Percentiles rank a stretch among this genome's conserved stretches.
phyloP scores from a whole-genome alignment of 2,113 vertebrate species.

The Oxygymnocypris stewartii region DNA sequence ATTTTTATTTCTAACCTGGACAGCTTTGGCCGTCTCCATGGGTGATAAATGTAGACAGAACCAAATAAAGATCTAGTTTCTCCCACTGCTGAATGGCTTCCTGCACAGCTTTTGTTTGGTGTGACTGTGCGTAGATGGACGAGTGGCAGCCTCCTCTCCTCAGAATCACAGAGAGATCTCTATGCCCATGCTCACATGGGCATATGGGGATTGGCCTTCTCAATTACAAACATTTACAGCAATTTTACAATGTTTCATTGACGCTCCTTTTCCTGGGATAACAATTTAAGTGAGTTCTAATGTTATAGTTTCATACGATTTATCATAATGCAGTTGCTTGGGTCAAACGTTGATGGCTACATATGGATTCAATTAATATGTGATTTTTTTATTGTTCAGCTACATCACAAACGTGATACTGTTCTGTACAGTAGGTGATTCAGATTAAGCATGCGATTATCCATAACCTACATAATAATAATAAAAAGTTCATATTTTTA shows the following conservation, averaged over 20 bases:
- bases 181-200: too few species aligned
- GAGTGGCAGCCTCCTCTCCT: slow-evolving; percentile 12
- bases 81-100: slow-evolving; percentile 30
- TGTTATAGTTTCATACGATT: background rate
- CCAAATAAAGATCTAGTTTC: slow-evolving; percentile 54
- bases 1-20: slow-evolving; percentile 31
- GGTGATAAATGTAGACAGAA: slow-evolving; percentile 52
- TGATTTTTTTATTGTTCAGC: background rate
- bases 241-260: background rate
- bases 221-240: background rate
- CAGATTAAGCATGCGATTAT: background rate
- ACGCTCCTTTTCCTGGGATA: background rate
- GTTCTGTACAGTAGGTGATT: background rate
- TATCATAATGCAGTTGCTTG: background rate
- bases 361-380: background rate
- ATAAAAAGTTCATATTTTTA: background rate
- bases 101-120: slow-evolving; percentile 43
- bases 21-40: slow-evolving; percentile 41
- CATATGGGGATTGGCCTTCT: background rate
- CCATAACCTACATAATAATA: background rate
- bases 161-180: background rate
- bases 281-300: background rate
- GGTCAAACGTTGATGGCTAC: background rate
- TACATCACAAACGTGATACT: background rate
- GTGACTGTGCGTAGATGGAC: slow-evolving; percentile 36